phyloP scores from a whole-genome alignment of 2,113 vertebrate species.

The Leptocoma aspasia region DNA sequence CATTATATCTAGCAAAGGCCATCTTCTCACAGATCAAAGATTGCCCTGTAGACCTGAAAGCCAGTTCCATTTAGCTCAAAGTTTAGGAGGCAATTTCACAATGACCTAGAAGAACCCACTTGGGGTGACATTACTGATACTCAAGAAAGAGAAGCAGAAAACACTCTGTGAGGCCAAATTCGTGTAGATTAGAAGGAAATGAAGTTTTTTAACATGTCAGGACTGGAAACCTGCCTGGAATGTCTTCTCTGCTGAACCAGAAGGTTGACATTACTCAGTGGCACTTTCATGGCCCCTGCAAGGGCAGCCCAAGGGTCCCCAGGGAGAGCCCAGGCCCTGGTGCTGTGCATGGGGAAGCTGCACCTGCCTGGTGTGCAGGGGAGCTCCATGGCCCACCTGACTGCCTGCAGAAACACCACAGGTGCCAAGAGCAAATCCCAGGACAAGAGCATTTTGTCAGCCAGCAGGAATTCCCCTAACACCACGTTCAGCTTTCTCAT shows the following conservation, averaged over 20 bases:
- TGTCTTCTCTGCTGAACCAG: neutral
- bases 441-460: neutral
- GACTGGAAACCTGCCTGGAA: neutral
- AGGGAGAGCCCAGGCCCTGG: neutral
- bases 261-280: neutral
- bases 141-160: neutral
- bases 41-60: neutral
- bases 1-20: neutral
- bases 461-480: neutral
- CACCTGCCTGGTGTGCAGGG: neutral
- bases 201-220: neutral
- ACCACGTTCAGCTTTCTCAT: neutral
- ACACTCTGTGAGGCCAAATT: fast-evolving
- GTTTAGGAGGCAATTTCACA: neutral
- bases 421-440: neutral
- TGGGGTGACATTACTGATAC: neutral
- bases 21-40: neutral
- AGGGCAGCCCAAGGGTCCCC: neutral
- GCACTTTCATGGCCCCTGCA: neutral
- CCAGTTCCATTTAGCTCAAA: neutral
- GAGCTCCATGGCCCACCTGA: fast-evolving
- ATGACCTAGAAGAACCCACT: neutral
- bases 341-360: neutral
- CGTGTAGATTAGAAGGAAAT: neutral
- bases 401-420: neutral